Percentiles rank a stretch among this genome's conserved stretches.
Evolutionary conservation across 2,113 vertebrate genomes (phyloP).

Genomic region (Tragulus kanchil): DNA sequence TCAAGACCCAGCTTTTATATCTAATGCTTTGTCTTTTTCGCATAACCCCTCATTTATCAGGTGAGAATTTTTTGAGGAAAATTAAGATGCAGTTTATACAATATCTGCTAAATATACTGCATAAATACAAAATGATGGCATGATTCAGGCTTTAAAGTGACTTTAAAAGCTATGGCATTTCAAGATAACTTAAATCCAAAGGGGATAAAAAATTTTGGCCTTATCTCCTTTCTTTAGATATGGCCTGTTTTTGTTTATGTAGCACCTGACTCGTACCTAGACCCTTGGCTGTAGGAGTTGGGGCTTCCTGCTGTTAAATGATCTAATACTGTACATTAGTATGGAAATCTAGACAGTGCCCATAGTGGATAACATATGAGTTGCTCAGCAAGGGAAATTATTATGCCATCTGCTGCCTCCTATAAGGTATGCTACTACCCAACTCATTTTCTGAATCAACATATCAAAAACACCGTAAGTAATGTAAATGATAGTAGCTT

Average conservation of each 20-base stretch:
- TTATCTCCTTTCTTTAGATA: not conserved
- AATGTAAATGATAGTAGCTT: slow-evolving; percentile 47
- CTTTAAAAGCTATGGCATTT: slow-evolving; percentile 1
- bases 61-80: slow-evolving; percentile 4
- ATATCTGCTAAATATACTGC: slow-evolving; percentile 14
- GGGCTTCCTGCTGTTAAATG: slow-evolving; percentile 32
- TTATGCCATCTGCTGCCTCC: slow-evolving; percentile 52
- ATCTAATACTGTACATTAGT: slow-evolving; percentile 41
- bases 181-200: slow-evolving; percentile 28
- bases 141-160: not conserved
- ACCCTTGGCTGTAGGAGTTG: not conserved
- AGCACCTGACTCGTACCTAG: not conserved
- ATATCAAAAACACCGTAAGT: slow-evolving; percentile 46
- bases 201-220: slow-evolving; percentile 24
- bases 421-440: slow-evolving; percentile 44
- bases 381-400: slow-evolving; percentile 69
- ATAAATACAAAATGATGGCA: slow-evolving; percentile 9
- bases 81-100: not conserved
- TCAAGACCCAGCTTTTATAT: not conserved
- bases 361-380: slow-evolving; percentile 35
- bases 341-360: slow-evolving; percentile 25
- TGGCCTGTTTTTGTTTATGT: not conserved
- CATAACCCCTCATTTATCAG: not conserved
- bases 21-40: not conserved
- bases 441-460: slow-evolving; percentile 62